Conservation (phyloP, 2,113 vertebrate genomes). For the human (Homo sapiens) region DNA sequence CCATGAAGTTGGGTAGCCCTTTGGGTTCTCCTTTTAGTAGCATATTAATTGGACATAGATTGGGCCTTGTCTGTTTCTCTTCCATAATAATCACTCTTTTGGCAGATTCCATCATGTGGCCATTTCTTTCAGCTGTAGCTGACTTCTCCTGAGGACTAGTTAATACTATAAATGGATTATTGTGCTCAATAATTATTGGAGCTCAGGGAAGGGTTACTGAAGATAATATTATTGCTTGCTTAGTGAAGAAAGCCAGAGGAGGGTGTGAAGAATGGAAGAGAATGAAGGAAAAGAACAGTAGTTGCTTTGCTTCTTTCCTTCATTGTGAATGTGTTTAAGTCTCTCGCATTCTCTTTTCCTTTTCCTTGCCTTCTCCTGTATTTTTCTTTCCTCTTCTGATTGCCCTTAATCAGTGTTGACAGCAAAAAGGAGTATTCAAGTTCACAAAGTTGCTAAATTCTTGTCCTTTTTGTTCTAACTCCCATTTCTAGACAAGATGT, state of each 20-base stretch:
- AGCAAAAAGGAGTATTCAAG: background rate
- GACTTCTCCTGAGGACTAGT: background rate
- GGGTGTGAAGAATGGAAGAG: background rate
- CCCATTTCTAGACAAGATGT: background rate
- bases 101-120: background rate
- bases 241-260: background rate
- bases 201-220: background rate
- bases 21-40: background rate
- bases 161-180: background rate
- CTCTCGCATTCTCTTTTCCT: background rate
- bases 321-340: background rate
- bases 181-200: background rate
- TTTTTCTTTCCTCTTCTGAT: background rate
- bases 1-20: background rate
- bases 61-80: background rate
- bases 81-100: background rate
- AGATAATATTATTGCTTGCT: background rate
- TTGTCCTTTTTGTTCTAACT: background rate
- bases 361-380: background rate
- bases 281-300: background rate
- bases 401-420: background rate
- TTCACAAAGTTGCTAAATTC: background rate
- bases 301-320: background rate
- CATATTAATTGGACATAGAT: background rate
- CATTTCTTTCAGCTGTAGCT: constrained; percentile 7